Evolutionary conservation across 2,113 vertebrate genomes (phyloP).

Genomic region (Lycaon pictus): DNA sequence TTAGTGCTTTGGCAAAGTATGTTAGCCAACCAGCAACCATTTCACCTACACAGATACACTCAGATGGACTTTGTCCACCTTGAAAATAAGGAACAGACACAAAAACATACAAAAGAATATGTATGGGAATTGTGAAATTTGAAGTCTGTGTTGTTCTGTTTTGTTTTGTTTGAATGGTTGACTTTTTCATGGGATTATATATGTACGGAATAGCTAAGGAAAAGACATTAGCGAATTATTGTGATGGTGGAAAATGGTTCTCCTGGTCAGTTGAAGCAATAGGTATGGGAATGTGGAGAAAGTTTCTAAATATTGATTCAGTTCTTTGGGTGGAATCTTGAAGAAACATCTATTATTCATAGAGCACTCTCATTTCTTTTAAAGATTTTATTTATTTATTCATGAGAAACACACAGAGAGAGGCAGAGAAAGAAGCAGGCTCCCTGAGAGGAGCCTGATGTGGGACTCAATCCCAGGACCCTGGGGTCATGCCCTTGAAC

Average conservation of each 20-base stretch:
- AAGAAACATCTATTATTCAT: not conserved
- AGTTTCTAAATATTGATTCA: not conserved
- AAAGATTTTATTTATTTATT: no score
- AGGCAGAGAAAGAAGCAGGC: no score
- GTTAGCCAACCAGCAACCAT: not conserved
- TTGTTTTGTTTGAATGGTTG: not conserved
- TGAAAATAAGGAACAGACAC: not conserved
- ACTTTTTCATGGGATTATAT: not conserved
- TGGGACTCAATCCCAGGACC: no score
- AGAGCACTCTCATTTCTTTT: not conserved
- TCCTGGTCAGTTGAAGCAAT: not conserved
- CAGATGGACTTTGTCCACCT: not conserved
- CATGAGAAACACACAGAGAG: no score
- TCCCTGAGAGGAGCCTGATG: no score
- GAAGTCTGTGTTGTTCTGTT: not conserved
- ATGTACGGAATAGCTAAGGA: not conserved
- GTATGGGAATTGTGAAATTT: not conserved
- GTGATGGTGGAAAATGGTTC: not conserved
- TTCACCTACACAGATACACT: not conserved
- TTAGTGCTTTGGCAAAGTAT: not conserved
- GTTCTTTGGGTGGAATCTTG: not conserved
- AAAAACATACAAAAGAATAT: not conserved
- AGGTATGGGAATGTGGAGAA: not conserved
- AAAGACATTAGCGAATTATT: not conserved
- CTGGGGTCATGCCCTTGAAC: no score